Evolutionary conservation across 2,888 invertebrate species (phyloP).

Genomic region (Xestia sexstrigata): DNA sequence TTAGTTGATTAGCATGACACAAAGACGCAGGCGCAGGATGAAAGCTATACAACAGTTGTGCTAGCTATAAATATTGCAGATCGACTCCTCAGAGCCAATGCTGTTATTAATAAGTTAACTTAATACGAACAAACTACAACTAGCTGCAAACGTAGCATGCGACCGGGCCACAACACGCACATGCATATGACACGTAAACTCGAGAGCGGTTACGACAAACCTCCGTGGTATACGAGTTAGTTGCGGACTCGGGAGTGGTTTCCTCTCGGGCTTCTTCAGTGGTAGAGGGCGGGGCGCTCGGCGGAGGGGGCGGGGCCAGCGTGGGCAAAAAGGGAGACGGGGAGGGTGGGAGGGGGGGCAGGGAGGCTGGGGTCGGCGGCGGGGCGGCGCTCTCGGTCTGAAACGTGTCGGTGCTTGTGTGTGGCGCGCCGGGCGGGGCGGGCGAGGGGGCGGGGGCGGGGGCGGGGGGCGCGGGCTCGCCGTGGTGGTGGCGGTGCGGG

Average conservation of each 20-base stretch:
- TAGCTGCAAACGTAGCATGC: conserved; percentile 60
- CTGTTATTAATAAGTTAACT: conserved; percentile 7
- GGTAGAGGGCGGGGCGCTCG: conserved; percentile 69
- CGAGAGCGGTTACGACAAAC: conserved; percentile 87
- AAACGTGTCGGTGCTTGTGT: conserved; percentile 87
- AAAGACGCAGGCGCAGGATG: conserved; percentile 3
- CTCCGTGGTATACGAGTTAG: conserved; percentile 88
- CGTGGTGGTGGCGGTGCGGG: conserved; percentile 87
- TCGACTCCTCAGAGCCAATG: background rate
- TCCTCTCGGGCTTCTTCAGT: conserved; percentile 80
- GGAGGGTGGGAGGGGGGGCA: conserved; percentile 50
- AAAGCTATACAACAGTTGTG: conserved; percentile 39
- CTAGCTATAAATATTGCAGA: conserved; percentile 26
- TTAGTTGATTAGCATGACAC: background rate
- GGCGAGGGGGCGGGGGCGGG: conserved; percentile 84
- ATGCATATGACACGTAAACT: conserved; percentile 76
- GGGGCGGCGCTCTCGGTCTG: conserved; percentile 84
- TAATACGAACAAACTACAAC: conserved; percentile 39
- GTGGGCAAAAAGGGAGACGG: conserved; percentile 55
- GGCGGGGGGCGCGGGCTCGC: conserved; percentile 75
- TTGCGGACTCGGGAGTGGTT: conserved; percentile 81
- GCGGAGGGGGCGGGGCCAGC: conserved; percentile 69
- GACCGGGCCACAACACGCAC: conserved; percentile 65
- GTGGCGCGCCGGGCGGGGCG: conserved; percentile 82
- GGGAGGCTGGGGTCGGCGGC: conserved; percentile 67